phyloP scores from a whole-genome alignment of 2,888 invertebrate genomes.

The Rosalia funebris region DNA sequence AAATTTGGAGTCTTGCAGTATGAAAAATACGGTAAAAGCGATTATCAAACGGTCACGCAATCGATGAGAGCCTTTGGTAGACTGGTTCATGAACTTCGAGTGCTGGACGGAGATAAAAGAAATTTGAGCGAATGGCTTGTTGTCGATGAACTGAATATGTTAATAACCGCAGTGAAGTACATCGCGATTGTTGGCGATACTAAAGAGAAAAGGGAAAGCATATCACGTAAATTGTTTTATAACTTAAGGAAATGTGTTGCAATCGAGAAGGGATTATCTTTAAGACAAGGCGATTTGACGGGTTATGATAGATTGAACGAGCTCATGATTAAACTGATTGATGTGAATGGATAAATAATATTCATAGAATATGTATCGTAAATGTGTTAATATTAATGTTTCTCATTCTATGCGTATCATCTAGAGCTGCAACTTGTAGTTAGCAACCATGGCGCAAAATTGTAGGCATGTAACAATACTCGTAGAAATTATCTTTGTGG shows the following conservation, averaged over 20 bases:
- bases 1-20: slow-evolving; percentile 1
- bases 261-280: not conserved
- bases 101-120: not conserved
- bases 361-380: not conserved
- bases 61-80: not conserved
- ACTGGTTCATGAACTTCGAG: not conserved
- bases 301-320: not conserved
- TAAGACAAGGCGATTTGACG: not conserved
- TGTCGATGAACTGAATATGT: not conserved
- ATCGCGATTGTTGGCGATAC: not conserved
- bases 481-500: too few relatives aligned
- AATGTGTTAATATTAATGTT: not conserved
- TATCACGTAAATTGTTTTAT: not conserved
- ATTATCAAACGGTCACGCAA: not conserved
- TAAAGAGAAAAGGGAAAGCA: not conserved
- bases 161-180: not conserved
- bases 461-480: too few relatives aligned
- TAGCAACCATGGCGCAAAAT: too few relatives aligned
- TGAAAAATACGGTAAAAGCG: not conserved
- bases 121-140: not conserved
- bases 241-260: not conserved
- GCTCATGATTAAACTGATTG: not conserved
- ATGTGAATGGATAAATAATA: not conserved
- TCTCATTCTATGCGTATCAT: too few relatives aligned
- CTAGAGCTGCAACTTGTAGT: too few relatives aligned